phyloP scores from a whole-genome alignment of 2,797 vertebrate genomes.

The Gadopsis marmoratus region DNA sequence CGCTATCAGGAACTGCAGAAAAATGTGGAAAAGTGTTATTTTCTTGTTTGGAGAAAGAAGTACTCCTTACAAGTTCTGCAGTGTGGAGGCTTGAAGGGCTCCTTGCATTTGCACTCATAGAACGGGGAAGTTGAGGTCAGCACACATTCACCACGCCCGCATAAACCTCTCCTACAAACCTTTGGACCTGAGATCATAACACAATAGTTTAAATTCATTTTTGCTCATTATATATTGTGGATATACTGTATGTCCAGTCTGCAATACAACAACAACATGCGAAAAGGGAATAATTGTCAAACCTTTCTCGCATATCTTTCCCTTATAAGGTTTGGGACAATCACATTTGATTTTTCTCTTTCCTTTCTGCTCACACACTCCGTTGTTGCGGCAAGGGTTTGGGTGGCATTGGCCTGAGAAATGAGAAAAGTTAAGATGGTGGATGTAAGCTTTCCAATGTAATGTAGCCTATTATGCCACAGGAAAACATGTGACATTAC shows the following conservation, averaged over 20 bases:
- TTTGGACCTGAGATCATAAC: slow-evolving; percentile 62
- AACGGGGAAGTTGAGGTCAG: slow-evolving; percentile 76
- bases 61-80: slow-evolving; percentile 78
- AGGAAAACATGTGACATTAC: background rate
- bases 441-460: background rate
- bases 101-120: slow-evolving; percentile 85
- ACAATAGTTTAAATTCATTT: background rate
- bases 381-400: slow-evolving; percentile 82
- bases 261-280: background rate
- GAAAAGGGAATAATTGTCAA: slow-evolving; percentile 6
- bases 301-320: slow-evolving; percentile 84
- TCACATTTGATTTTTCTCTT: slow-evolving; percentile 71
- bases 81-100: slow-evolving; percentile 88
- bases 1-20: background rate
- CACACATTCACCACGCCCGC: slow-evolving; percentile 83
- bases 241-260: background rate
- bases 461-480: background rate
- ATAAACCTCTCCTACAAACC: slow-evolving; percentile 66
- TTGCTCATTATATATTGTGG: background rate
- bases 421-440: slow-evolving; percentile 1
- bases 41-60: slow-evolving; percentile 7
- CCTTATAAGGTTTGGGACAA: slow-evolving; percentile 78
- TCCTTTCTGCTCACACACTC: slow-evolving; percentile 76
- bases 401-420: slow-evolving; percentile 77
- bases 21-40: background rate